Base-by-base conservation (phyloP, 2,797 vertebrate species). In the Clarias fuscus region DNA sequence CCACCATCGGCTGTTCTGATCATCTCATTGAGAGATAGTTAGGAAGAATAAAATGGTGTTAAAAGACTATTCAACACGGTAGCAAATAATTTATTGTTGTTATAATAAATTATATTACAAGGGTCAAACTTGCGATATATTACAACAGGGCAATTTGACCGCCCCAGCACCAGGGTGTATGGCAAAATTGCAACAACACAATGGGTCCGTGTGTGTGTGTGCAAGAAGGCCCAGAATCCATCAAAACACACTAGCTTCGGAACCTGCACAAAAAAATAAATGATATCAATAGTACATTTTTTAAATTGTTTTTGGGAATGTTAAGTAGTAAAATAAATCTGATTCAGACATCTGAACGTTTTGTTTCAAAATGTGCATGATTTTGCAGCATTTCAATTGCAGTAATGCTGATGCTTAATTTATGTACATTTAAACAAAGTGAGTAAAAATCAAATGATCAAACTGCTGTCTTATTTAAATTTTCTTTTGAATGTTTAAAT, bases 81-180 rank as follows among this genome's bases (percentile, higher is more conserved):
- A 67, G 22, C 10, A n/a, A 64, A 64, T 48, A 10, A 14, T 18
- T 11, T n/a, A n/a, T 1, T 53, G 13, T 71, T 40, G 2, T 33
- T 33, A 33, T 33, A 22, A 33, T 33, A 22, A 11, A 48, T 27
- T 22, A 75, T 13, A 33, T 33, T 33, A 33, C 33, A 33, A 30
- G 27, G 67, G 1, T 64, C 95, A 82, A 92, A 97, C 96, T 96
- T 97, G 91, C 88, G 91, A 88, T 97, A 97, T 73, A 84, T 56
- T 81, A 95, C 90, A 0, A 22, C 14, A 0, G 94, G 95, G 84
- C 48, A 93, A 89, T 79, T 5, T 93, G 91, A 20, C 97, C 96
- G 14, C 96, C 96, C 91, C 95, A 95, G 92, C 97, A 97, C 96
- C 97, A 97, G 0, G 93, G 93, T 0, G 96, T 97, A 22, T 96